phyloP scores from a whole-genome alignment of 1,140 invertebrate genomes.

The Cylas formicarius region DNA sequence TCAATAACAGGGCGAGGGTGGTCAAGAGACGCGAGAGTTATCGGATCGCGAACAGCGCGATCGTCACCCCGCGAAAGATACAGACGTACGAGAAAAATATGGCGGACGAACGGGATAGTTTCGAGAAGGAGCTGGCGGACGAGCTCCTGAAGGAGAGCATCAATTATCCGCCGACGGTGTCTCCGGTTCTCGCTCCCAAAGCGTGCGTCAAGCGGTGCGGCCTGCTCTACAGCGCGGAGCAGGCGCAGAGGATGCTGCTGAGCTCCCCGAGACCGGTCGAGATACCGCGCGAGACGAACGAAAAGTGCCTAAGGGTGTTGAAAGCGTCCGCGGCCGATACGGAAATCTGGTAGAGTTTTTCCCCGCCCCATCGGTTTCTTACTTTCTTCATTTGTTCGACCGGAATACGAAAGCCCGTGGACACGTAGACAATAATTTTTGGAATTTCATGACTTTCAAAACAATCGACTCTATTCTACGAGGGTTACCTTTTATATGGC shows the following conservation, averaged over 20 bases:
- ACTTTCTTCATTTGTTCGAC: too few species aligned
- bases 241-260: constrained; percentile 40
- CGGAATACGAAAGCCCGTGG: too few species aligned
- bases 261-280: constrained; percentile 48
- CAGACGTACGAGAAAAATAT: constrained; percentile 34
- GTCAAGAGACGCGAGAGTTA: constrained; percentile 80
- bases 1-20: constrained; percentile 3
- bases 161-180: constrained; percentile 60
- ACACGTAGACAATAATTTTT: too few species aligned
- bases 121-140: constrained; percentile 53
- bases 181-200: constrained; percentile 46
- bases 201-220: constrained; percentile 29
- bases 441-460: too few species aligned
- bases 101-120: constrained; percentile 42
- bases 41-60: constrained; percentile 68
- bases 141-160: constrained; percentile 59
- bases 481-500: too few species aligned
- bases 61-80: constrained; percentile 44
- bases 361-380: too few species aligned
- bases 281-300: constrained; percentile 47
- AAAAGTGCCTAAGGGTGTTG: constrained; percentile 49
- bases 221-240: constrained; percentile 36
- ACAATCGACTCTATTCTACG: too few species aligned
- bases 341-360: constrained; percentile 64
- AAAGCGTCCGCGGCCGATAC: constrained; percentile 56